Percentiles rank a stretch among this genome's conserved stretches.
These are phyloP conservation scores for Trichechus manatus DNA, from an alignment of 2,113 vertebrate genomes.

Conservation along the genomic window DNA sequence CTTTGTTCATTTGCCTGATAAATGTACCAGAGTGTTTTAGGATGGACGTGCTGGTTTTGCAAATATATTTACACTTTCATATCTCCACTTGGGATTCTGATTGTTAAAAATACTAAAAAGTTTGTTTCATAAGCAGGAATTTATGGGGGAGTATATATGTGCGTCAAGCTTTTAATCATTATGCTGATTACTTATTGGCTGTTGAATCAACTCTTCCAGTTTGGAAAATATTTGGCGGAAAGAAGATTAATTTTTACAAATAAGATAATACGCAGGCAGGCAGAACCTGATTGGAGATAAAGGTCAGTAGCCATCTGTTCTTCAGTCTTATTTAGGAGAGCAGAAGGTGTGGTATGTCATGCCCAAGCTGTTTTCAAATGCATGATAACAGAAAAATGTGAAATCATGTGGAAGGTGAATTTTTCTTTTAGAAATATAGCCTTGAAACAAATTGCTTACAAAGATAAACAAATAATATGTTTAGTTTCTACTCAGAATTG, in stretches of 20 bases:
- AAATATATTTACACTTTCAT: not conserved
- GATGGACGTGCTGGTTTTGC: not conserved
- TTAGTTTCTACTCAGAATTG: slow-evolving; percentile 26
- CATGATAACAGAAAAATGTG: slow-evolving; percentile 56
- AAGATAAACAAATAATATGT: slow-evolving; percentile 56
- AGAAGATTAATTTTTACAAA: slow-evolving; percentile 73
- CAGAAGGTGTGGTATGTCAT: slow-evolving; percentile 79
- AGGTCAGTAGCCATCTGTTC: slow-evolving; percentile 83
- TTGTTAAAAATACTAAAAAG: slow-evolving; percentile 11
- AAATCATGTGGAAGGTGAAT: slow-evolving; percentile 67
- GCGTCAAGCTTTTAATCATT: slow-evolving; percentile 40
- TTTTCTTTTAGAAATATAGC: slow-evolving; percentile 68
- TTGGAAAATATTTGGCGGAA: slow-evolving; percentile 62
- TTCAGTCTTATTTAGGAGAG: slow-evolving; percentile 74
- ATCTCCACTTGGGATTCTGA: not conserved
- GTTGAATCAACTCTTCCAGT: slow-evolving; percentile 51
- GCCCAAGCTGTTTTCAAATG: slow-evolving; percentile 79
- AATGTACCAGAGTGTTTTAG: slow-evolving; percentile 12
- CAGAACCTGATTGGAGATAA: slow-evolving; percentile 73
- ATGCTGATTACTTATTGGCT: not conserved
- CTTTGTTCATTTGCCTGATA: slow-evolving; percentile 22
- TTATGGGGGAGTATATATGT: not conserved
- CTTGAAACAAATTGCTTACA: slow-evolving; percentile 63
- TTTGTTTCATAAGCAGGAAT: slow-evolving; percentile 31
- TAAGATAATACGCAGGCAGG: slow-evolving; percentile 66